Evolutionary conservation across 2,113 vertebrate genomes (phyloP).

Genomic region (Mustela lutreola): DNA sequence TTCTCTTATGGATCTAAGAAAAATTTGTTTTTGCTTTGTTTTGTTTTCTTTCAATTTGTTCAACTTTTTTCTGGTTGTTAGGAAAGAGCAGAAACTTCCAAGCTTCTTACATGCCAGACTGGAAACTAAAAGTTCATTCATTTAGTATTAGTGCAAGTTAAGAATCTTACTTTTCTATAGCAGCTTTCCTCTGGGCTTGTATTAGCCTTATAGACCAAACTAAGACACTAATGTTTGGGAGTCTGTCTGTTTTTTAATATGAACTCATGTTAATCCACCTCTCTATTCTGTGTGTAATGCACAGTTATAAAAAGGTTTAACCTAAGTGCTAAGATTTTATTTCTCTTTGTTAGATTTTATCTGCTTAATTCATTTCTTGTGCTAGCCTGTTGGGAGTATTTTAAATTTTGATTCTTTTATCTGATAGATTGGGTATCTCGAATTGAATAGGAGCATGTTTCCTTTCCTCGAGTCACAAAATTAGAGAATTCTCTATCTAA

Average conservation of each 20-base stretch:
- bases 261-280: background rate
- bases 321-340: background rate
- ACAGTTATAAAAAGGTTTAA: background rate
- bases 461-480: background rate
- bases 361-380: background rate
- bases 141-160: background rate
- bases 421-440: background rate
- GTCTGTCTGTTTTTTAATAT: background rate
- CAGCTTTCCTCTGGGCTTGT: background rate
- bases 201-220: background rate
- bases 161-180: background rate
- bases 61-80: background rate
- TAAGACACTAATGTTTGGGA: background rate
- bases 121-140: background rate
- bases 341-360: conserved; percentile 12
- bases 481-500: background rate
- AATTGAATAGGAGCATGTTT: background rate
- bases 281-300: background rate
- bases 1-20: background rate
- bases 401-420: conserved; percentile 34
- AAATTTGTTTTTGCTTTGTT: background rate
- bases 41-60: background rate
- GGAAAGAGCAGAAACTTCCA: background rate
- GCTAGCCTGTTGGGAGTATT: background rate
- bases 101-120: background rate